Percentiles rank a stretch among this genome's conserved stretches.
Conservation (phyloP, 2,113 vertebrate species). For the Rhinichthys klamathensis region DNA sequence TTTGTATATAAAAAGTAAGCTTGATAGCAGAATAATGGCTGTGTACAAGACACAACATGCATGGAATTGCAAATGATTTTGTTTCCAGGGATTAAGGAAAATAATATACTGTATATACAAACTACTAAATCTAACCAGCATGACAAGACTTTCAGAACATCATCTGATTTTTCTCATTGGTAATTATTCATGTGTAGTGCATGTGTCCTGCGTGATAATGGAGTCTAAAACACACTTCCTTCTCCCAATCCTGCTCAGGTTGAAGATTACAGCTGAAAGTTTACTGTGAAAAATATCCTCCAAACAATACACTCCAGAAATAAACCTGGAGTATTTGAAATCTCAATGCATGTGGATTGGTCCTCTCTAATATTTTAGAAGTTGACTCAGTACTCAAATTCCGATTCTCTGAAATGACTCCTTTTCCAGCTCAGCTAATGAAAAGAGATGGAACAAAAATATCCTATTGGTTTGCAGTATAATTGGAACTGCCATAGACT, state of each 20-base stretch:
- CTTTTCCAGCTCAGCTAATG: not conserved
- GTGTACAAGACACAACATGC: constrained; percentile 12
- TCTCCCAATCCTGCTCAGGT: not conserved
- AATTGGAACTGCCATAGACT: not conserved
- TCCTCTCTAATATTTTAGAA: not conserved
- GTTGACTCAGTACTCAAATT: not conserved
- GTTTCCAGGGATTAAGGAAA: not conserved
- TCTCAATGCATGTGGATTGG: not conserved
- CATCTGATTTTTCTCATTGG: not conserved
- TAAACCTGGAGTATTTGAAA: not conserved
- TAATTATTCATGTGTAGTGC: not conserved
- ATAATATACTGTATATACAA: not conserved
- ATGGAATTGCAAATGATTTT: constrained; percentile 1
- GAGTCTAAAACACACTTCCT: not conserved
- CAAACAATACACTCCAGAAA: not conserved
- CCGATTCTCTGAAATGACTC: not conserved
- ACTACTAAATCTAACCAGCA: not conserved
- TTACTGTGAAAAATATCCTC: not conserved
- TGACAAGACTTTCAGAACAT: not conserved
- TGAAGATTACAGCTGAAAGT: not conserved
- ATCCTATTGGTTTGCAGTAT: not conserved
- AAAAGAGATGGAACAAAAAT: constrained; percentile 3
- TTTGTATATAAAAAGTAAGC: not conserved
- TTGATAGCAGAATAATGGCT: constrained; percentile 13
- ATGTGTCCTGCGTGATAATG: not conserved